Percentiles rank a stretch among this genome's conserved stretches.
Evolutionary conservation across 2,113 vertebrate genomes (phyloP).

Genomic region (Sula dactylatra): DNA sequence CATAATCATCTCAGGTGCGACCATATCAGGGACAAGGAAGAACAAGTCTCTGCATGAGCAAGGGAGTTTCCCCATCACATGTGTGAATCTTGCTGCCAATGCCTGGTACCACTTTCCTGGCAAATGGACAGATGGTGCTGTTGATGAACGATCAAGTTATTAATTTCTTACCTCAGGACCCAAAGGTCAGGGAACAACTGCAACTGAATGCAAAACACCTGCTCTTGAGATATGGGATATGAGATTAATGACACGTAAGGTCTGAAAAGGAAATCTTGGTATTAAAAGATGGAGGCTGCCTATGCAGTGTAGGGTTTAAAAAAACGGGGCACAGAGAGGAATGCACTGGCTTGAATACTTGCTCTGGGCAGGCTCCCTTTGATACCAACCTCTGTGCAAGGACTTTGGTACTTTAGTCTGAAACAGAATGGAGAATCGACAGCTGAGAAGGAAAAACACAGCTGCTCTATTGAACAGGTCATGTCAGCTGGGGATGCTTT

Average conservation of each 20-base stretch:
- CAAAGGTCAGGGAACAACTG: not conserved
- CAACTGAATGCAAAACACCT: not conserved
- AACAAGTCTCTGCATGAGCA: not conserved
- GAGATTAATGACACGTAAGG: not conserved
- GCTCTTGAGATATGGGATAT: not conserved
- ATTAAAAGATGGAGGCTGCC: not conserved
- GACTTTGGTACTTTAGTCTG: not conserved
- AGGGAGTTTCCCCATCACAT: not conserved
- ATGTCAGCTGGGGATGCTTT: not conserved
- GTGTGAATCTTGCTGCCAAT: rapidly evolving
- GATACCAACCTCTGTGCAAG: not conserved
- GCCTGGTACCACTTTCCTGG: not conserved
- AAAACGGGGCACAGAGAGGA: not conserved
- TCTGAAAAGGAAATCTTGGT: not conserved
- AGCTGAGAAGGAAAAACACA: not conserved
- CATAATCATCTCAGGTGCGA: not conserved
- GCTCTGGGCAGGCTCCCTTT: not conserved
- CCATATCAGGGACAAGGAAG: not conserved
- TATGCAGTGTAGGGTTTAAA: not conserved
- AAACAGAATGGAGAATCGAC: not conserved
- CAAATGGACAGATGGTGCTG: not conserved
- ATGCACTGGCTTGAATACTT: not conserved
- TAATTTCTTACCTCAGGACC: not conserved
- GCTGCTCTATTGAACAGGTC: not conserved
- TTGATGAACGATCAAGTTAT: not conserved